A percentile compares a stretch with the other conserved stretches of the same genome.
These are phyloP conservation scores for Eumacrocentrus americanus DNA, from an alignment of 2,888 invertebrate species.

Conservation along the genomic window DNA sequence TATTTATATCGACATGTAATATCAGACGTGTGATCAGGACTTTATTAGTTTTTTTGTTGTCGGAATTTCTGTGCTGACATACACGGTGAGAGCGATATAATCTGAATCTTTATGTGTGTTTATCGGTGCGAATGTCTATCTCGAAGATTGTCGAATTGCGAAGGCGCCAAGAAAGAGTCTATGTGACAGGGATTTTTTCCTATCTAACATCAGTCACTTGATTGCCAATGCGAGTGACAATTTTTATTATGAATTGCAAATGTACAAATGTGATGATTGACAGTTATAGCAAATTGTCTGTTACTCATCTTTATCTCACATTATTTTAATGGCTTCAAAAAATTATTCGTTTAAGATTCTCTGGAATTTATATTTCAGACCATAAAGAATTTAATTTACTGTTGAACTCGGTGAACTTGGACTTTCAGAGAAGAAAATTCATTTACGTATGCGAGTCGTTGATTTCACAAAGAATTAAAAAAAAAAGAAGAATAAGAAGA, in stretches of 20 bases:
- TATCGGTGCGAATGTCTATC: constrained; percentile 5
- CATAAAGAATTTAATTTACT: too few relatives aligned
- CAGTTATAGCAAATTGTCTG: not conserved
- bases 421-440: not conserved
- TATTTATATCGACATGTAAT: not conserved
- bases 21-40: not conserved
- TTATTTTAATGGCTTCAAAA: too few relatives aligned
- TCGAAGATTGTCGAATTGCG: not conserved
- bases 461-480: not conserved
- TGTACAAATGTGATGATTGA: constrained; percentile 2
- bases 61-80: not conserved
- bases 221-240: too few relatives aligned
- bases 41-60: not conserved
- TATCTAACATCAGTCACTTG: too few relatives aligned
- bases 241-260: not conserved
- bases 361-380: too few relatives aligned
- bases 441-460: not conserved
- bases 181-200: not conserved
- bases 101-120: not conserved
- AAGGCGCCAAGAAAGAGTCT: not conserved
- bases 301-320: too few relatives aligned
- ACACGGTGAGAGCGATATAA: not conserved
- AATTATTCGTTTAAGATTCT: too few relatives aligned
- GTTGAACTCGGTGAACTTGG: too few relatives aligned
- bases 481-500: not conserved